Conservation (phyloP, 2,797 vertebrate species). For the Lacerta bilineata region DNA sequence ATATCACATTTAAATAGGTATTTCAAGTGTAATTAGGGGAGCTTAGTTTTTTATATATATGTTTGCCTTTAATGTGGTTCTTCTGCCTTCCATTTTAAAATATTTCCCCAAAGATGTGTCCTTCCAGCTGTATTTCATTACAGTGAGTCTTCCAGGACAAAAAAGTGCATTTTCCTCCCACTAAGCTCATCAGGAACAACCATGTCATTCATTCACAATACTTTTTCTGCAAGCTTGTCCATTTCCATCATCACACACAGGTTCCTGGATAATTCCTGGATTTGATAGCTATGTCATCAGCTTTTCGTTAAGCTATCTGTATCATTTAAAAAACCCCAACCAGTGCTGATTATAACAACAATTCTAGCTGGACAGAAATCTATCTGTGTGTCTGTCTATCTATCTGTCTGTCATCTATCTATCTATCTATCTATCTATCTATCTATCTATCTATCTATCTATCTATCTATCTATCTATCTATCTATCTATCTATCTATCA, state of each 20-base stretch:
- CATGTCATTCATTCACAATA: background rate
- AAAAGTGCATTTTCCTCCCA: background rate
- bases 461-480: too few relatives aligned
- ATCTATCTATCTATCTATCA: too few relatives aligned
- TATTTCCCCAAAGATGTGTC: too few relatives aligned
- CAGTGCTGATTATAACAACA: background rate
- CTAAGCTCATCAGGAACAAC: background rate
- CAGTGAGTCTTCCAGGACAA: background rate
- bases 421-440: too few relatives aligned
- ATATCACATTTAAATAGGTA: slow-evolving; percentile 6
- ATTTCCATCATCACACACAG: background rate
- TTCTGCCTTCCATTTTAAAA: background rate
- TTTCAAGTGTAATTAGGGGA: accelerated
- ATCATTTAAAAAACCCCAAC: too few relatives aligned
- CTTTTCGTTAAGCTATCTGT: too few relatives aligned
- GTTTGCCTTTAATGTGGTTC: background rate
- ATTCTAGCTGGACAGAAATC: background rate
- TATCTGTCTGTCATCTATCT: too few relatives aligned
- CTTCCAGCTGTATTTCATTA: background rate
- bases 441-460: background rate
- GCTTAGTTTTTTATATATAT: background rate
- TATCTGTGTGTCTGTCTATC: too few relatives aligned
- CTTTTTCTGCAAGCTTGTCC: background rate
- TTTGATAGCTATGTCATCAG: too few relatives aligned
- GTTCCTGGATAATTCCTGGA: too few relatives aligned